Base-by-base conservation (phyloP, 2,797 vertebrate genomes). In the Hapalemur alaotrensis region DNA sequence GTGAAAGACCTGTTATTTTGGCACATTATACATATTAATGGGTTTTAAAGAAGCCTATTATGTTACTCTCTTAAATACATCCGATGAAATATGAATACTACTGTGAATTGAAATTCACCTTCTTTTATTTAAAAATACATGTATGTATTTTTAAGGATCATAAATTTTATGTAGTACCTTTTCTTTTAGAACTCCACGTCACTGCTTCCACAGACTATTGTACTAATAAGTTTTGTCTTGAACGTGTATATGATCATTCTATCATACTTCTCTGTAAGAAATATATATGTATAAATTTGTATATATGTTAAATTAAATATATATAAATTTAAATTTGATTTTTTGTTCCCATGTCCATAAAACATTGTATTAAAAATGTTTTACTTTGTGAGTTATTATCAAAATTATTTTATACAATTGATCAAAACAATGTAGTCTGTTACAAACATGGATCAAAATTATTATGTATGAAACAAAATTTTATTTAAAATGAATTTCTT, bases 401-500 rank as follows among this genome's bases (percentile, higher is more conserved):
- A 69, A 23, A 87, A 48, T 86, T 46, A 69, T 43, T 92, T 92
- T 73, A 87, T 3, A 88, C 1, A 67, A 41, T 7, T 63, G 35
- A 84, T 87, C n/a, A 75, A 87, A 93, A 84, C 12, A 50, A 89
- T 41, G 12, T 32, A 54, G 20, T 61, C 38, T 63, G 32, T 84
- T 73, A 69, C 2, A 91, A 69, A 35, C 25, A 61, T 48, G 48
- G 63, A 95, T 80, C 4, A 48, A 85, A 93, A 92, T 38, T 46
- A 50, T 86, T 90, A 65, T 30, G 18, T 69, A 43, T 2, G 72
- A 87, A 83, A 67, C 86, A 89, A 69, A 79, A 86, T 92, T 81
- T 67, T 81, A 83, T 82, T 92, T 85, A 48, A 93, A 78, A 89
- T 67, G 9, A 4, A 82, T 82, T 85, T 95, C 18, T 59, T 87